These are phyloP conservation scores for Nestor notabilis DNA, from an alignment of 2,113 vertebrate species.

Conservation along the genomic window DNA sequence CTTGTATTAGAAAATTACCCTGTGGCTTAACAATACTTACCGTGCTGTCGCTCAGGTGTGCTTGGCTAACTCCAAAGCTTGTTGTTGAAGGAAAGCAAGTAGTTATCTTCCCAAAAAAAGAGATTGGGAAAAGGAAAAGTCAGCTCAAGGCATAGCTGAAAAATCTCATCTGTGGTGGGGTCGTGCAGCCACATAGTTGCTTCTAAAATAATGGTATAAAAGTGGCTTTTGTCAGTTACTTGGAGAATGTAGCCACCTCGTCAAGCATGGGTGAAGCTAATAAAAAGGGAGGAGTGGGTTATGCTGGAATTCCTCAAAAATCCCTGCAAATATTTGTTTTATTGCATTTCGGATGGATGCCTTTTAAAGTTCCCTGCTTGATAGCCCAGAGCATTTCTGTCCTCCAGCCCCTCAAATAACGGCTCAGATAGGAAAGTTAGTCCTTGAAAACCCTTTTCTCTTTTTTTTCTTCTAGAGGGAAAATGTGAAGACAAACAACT, in stretches of 20 bases:
- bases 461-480: neutral
- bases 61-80: neutral
- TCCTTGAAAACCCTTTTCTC: neutral
- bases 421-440: neutral
- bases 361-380: neutral
- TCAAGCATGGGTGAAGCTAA: neutral
- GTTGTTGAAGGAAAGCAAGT: neutral
- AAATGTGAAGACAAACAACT: conserved; percentile 40
- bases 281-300: neutral
- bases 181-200: neutral
- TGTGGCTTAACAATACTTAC: neutral
- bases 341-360: conserved; percentile 20
- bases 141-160: neutral
- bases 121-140: neutral
- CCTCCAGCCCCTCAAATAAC: neutral
- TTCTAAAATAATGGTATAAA: neutral
- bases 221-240: neutral
- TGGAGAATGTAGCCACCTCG: neutral
- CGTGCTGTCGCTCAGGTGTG: neutral
- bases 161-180: neutral
- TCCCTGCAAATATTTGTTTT: conserved; percentile 14
- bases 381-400: conserved; percentile 2
- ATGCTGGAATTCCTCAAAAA: neutral
- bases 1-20: neutral
- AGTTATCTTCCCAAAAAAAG: neutral